These are phyloP conservation scores for Penaeus chinensis DNA, from an alignment of 1,140 invertebrate species.

Conservation along the genomic window DNA sequence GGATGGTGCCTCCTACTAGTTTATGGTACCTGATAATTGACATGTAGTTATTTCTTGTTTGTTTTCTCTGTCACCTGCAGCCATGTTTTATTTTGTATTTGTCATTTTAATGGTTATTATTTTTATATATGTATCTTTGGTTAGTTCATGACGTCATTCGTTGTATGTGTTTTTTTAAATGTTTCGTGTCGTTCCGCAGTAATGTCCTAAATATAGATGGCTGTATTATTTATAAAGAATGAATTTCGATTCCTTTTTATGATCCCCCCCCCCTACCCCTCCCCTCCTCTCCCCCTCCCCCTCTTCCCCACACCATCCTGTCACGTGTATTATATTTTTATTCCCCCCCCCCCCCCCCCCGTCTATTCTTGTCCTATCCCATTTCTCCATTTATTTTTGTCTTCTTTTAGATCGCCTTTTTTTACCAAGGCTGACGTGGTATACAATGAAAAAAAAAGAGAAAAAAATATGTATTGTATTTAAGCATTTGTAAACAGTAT, in stretches of 20 bases:
- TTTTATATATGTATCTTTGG: constrained; percentile 23
- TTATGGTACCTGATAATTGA: constrained; percentile 38
- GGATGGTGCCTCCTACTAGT: constrained; percentile 39
- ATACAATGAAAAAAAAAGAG: constrained; percentile 15
- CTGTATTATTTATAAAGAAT: constrained; percentile 33
- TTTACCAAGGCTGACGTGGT: constrained; percentile 23
- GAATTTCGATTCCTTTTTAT: not conserved
- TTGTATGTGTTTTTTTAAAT: constrained; percentile 10
- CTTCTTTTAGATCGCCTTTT: not conserved
- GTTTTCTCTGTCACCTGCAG: constrained; percentile 2
- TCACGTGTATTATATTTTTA: not conserved
- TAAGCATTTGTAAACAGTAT: constrained; percentile 11
- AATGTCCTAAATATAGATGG: constrained; percentile 20
- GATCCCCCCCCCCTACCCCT: not conserved
- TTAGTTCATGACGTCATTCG: constrained; percentile 25
- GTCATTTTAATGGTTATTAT: too few species aligned
- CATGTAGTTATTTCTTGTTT: constrained; percentile 7
- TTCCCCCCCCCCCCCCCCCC: not conserved
- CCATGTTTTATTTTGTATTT: not conserved
- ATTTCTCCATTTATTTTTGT: constrained; percentile 6
- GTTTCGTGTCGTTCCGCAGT: constrained; percentile 21
- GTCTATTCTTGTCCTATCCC: not conserved
- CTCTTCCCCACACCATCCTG: not conserved
- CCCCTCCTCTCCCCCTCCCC: not conserved
- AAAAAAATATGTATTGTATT: not conserved